Percentiles rank a stretch among this genome's conserved stretches.
These are phyloP conservation scores for Griposia aprilina DNA, from an alignment of 2,888 invertebrate species.

Conservation along the genomic window DNA sequence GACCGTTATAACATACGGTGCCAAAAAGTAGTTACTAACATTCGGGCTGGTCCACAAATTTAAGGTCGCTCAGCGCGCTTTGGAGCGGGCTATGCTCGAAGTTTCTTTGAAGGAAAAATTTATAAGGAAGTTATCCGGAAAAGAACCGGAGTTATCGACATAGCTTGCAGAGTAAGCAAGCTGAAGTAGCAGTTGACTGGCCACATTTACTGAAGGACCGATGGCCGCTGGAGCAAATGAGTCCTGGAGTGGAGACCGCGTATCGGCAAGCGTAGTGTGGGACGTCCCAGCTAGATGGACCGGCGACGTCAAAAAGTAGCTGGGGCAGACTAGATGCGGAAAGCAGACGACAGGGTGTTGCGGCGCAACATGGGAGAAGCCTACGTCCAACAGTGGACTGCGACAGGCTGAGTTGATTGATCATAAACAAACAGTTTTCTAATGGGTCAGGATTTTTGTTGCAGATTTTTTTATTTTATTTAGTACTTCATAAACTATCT, in stretches of 20 bases:
- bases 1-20: too few species aligned
- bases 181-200: background rate
- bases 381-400: background rate
- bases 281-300: too few species aligned
- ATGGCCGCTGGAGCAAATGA: background rate
- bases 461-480: too few species aligned
- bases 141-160: background rate
- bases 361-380: background rate
- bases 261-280: background rate
- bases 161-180: background rate
- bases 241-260: background rate
- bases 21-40: too few species aligned
- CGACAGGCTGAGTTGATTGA: background rate
- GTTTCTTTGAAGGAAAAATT: too few species aligned
- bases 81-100: too few species aligned
- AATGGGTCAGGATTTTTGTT: too few species aligned
- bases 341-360: background rate
- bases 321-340: background rate
- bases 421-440: background rate
- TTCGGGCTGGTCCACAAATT: too few species aligned
- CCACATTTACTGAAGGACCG: background rate
- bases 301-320: background rate
- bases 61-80: too few species aligned
- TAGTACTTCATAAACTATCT: background rate
- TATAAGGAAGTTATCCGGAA: too few species aligned